Percentiles rank a stretch among this genome's conserved stretches.
phyloP scores from a whole-genome alignment of 2,888 invertebrate species.

The Onthophagus sagittarius region DNA sequence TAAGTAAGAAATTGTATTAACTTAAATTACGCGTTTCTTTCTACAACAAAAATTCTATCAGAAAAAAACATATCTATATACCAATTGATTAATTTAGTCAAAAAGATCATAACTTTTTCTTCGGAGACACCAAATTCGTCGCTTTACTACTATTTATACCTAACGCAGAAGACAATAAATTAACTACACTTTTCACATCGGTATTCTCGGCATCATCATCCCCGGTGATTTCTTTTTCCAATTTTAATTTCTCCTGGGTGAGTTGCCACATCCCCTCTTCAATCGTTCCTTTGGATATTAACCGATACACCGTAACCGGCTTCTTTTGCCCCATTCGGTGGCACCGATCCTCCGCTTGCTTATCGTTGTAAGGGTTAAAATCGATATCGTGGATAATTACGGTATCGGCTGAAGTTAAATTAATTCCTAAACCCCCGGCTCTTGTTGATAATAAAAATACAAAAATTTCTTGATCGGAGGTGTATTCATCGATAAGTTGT shows the following conservation, averaged over 20 bases:
- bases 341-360: conserved; percentile 92
- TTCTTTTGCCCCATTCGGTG: conserved; percentile 75
- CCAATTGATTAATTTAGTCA: conserved; percentile 3
- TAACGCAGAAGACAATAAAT: conserved; percentile 73
- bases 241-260: conserved; percentile 84
- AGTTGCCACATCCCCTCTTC: conserved; percentile 91
- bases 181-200: conserved; percentile 75
- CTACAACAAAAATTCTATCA: neutral
- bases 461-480: conserved; percentile 73
- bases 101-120: conserved; percentile 31
- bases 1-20: neutral
- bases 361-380: conserved; percentile 98
- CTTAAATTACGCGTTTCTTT: neutral
- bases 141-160: conserved; percentile 53
- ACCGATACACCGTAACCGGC: conserved; percentile 80
- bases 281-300: conserved; percentile 82
- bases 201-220: conserved; percentile 63
- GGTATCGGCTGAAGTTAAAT: conserved; percentile 90
- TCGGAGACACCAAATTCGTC: conserved; percentile 41
- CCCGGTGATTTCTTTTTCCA: conserved; percentile 82
- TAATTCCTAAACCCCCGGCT: conserved; percentile 95
- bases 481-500: conserved; percentile 86
- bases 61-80: neutral
- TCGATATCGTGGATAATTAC: conserved; percentile 97
- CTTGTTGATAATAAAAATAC: conserved; percentile 88